phyloP scores from a whole-genome alignment of 2,888 invertebrate genomes.

The Tuberolachnus salignus region DNA sequence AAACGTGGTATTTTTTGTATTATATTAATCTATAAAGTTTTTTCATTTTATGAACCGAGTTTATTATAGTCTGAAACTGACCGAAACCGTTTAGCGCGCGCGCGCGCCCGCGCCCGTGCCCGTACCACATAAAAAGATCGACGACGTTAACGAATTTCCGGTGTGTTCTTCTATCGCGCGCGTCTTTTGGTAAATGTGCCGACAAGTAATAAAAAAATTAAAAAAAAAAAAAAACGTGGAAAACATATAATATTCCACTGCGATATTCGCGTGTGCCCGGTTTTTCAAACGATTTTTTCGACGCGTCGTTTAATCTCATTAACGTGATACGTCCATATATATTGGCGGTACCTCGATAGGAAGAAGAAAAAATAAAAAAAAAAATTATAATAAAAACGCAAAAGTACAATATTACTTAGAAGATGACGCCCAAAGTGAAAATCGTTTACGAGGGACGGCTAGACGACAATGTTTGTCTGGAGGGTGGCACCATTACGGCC shows the following conservation, averaged over 20 bases:
- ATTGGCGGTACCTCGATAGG: neutral
- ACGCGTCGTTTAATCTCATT: conserved; percentile 55
- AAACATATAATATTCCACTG: neutral
- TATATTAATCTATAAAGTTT: neutral
- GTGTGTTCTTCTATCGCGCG: conserved; percentile 13
- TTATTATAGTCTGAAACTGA: conserved; percentile 47
- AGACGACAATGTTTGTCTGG: too few species aligned
- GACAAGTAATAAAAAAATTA: conserved; percentile 32
- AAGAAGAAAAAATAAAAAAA: neutral
- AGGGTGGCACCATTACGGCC: too few species aligned
- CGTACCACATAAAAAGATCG: conserved; percentile 24
- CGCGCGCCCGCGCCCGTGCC: neutral
- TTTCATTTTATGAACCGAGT: conserved; percentile 31
- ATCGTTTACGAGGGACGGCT: too few species aligned
- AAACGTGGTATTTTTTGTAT: conserved; percentile 3
- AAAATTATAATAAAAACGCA: too few species aligned
- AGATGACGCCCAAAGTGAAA: too few species aligned
- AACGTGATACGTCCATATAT: conserved; percentile 29
- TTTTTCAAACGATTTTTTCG: conserved; percentile 46
- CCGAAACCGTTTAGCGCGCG: conserved; percentile 52
- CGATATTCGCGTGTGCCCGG: conserved; percentile 35
- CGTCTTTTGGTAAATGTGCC: conserved; percentile 48
- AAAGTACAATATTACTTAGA: too few species aligned
- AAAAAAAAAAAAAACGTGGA: neutral
- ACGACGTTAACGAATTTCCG: conserved; percentile 53